Evolutionary conservation across 2,888 invertebrate genomes (phyloP).

Genomic region (Drosophila multiciliata): DNA sequence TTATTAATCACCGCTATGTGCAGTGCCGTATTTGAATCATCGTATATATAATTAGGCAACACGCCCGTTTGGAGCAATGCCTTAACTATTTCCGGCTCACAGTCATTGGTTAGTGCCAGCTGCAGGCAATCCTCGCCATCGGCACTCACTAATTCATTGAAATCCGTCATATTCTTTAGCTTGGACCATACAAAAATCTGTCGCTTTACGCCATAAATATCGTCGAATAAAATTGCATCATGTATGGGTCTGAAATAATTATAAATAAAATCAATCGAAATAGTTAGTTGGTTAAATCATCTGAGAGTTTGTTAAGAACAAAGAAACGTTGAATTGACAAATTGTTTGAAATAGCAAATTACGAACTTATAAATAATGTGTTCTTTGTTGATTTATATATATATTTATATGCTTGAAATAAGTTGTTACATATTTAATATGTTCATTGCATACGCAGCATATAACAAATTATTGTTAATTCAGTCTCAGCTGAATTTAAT

Average conservation of each 20-base stretch:
- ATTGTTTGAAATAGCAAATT: neutral
- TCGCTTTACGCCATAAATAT: slow-evolving; percentile 55
- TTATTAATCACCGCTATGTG: slow-evolving; percentile 82
- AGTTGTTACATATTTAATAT: neutral
- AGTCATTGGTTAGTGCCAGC: slow-evolving; percentile 74
- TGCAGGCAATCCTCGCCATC: slow-evolving; percentile 79
- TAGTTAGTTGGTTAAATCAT: neutral
- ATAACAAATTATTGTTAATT: neutral
- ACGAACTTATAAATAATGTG: neutral
- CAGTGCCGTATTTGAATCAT: slow-evolving; percentile 77
- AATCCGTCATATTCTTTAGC: slow-evolving; percentile 38
- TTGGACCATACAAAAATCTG: slow-evolving; percentile 71
- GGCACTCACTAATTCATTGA: slow-evolving; percentile 67
- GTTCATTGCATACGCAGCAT: neutral
- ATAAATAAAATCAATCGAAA: neutral
- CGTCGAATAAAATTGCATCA: slow-evolving; percentile 60
- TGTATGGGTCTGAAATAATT: slow-evolving; percentile 72
- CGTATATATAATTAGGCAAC: slow-evolving; percentile 69
- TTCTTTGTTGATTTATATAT: neutral
- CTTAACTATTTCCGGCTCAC: slow-evolving; percentile 63
- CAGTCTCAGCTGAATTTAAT: neutral
- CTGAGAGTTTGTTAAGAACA: neutral
- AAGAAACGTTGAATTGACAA: neutral
- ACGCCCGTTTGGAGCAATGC: slow-evolving; percentile 66
- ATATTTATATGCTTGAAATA: neutral